Conservation (phyloP, 2,113 vertebrate species). For the Scophthalmus maximus region DNA sequence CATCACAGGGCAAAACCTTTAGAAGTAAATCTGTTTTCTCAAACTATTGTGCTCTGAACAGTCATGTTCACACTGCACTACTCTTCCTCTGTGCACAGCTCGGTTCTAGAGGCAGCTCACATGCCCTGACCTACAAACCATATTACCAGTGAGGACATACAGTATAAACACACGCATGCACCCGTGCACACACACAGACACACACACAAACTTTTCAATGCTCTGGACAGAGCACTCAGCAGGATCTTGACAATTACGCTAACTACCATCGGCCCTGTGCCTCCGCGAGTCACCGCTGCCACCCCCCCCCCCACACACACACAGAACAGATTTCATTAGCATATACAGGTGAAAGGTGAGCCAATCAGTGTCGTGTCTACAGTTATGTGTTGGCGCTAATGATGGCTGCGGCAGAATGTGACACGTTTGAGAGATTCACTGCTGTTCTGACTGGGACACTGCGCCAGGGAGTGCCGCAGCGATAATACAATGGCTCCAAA, state of each 20-base stretch:
- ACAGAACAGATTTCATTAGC: slow-evolving; percentile 71
- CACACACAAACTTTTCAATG: slow-evolving; percentile 35
- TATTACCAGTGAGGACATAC: slow-evolving; percentile 44
- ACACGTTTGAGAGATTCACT: slow-evolving; percentile 62
- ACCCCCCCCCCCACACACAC: slow-evolving; percentile 19
- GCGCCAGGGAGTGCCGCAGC: slow-evolving; percentile 30
- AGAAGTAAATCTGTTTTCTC: not conserved
- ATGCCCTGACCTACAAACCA: slow-evolving; percentile 59
- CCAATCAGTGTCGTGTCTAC: slow-evolving; percentile 73
- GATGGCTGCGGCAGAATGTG: slow-evolving; percentile 61
- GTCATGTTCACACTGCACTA: not conserved
- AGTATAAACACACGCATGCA: slow-evolving; percentile 38
- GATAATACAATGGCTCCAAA: slow-evolving; percentile 36
- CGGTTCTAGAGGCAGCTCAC: slow-evolving; percentile 44
- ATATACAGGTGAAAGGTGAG: slow-evolving; percentile 81
- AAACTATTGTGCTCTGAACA: not conserved
- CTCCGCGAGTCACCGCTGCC: slow-evolving; percentile 50
- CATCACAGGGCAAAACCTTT: not conserved
- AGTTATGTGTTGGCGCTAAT: slow-evolving; percentile 66
- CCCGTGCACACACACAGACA: slow-evolving; percentile 14
- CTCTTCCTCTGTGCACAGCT: slow-evolving; percentile 34
- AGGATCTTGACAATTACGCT: slow-evolving; percentile 81
- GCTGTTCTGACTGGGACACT: slow-evolving; percentile 50
- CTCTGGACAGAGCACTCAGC: slow-evolving; percentile 67
- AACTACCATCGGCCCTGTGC: slow-evolving; percentile 71